These are phyloP conservation scores for Caracal caracal DNA, from an alignment of 2,113 vertebrate species.

Conservation along the genomic window DNA sequence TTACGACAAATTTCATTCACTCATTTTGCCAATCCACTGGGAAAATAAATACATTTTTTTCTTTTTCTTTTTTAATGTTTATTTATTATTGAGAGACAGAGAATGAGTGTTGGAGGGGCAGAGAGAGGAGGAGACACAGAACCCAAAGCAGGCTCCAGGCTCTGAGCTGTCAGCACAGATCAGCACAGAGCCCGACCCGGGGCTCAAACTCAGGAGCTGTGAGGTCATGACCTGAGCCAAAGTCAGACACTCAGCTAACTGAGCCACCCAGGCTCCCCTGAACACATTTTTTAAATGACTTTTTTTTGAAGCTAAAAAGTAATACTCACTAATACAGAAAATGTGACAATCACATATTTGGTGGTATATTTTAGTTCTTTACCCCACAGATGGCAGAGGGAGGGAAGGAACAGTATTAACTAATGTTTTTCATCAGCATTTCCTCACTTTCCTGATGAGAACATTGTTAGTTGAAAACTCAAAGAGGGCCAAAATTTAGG, in stretches of 20 bases:
- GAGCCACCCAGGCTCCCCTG: too few relatives aligned
- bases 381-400: neutral
- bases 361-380: constrained; percentile 6
- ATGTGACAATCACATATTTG: neutral
- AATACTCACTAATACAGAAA: neutral
- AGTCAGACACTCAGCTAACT: too few relatives aligned
- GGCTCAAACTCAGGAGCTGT: too few relatives aligned
- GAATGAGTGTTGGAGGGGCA: too few relatives aligned
- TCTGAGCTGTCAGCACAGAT: too few relatives aligned
- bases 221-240: too few relatives aligned
- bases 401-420: neutral
- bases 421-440: neutral
- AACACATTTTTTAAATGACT: neutral
- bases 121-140: too few relatives aligned
- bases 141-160: too few relatives aligned
- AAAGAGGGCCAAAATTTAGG: neutral
- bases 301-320: constrained; percentile 20
- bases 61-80: neutral
- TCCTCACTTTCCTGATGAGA: neutral
- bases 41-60: neutral
- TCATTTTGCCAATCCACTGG: neutral
- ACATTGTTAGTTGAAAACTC: neutral
- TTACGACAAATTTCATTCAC: neutral
- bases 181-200: too few relatives aligned
- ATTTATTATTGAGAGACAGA: too few relatives aligned